Evolutionary conservation across 1,140 invertebrate species (phyloP), one percentile per base, ranked within the genome.

Genomic region (Augochlora pura): DNA sequence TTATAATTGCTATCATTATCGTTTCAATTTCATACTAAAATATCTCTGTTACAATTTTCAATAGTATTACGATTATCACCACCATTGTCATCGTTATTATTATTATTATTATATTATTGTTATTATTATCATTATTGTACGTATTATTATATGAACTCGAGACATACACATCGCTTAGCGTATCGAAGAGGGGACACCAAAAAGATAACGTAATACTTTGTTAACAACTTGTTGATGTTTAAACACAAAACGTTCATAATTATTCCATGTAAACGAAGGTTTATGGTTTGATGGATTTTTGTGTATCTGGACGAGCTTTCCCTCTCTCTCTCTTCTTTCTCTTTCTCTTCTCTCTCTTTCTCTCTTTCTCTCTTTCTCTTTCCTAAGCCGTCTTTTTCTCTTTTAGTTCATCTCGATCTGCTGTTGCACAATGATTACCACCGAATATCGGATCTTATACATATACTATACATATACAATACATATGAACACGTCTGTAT

Each of bases 351-450:
- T n/a, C n/a, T n/a, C n/a, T n/a, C n/a, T 32, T 32, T 32, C 4
- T 4, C 32, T 32, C 32, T 32, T 32, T 32, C 32, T 32, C 32
- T 32, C 32, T 32, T 83, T 68, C 72, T 75, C 82, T 83, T 74
- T 66, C 82, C 73, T 83, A n/a, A n/a, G 38, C 32, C 70, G 59
- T 75, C 71, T 32, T 32, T n/a, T n/a, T n/a, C n/a, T 73, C 42
- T 82, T 83, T 77, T 46, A 64, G 8, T 84, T 74, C 60, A 46
- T 59, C 60, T 83, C 59, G 69, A 63, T 80, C 69, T 84, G 81
- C 82, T 52, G 82, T 69, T 79, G 81, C 82, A 83, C 83, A 84
- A 84, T 83, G 82, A 80, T 62, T 77, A 38, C 39, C 63, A 52
- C 68, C 42, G 74, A 78, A n/a, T n/a, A 70, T 80, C 59, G 52